A percentile compares a stretch with the other conserved stretches of the same genome.
Evolutionary conservation across 2,113 vertebrate species (phyloP).

Genomic region (Gallinago paraguaiae): DNA sequence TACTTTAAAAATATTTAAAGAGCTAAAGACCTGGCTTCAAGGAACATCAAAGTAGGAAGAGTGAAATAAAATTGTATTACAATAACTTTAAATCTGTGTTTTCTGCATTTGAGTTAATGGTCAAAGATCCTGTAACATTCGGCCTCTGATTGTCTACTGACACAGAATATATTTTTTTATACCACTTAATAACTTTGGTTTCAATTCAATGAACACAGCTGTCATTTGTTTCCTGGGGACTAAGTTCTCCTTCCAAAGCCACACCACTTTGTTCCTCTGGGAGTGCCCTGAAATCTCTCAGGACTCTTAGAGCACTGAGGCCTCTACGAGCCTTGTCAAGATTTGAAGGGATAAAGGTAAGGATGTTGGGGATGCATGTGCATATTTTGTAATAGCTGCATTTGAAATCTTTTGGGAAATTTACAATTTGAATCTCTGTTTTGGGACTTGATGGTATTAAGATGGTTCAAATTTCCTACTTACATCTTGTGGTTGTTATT

Average conservation of each 20-base stretch:
- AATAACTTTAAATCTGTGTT: neutral
- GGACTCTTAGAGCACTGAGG: conserved; percentile 89
- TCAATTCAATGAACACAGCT: conserved; percentile 37
- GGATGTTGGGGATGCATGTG: no score
- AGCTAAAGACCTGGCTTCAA: neutral
- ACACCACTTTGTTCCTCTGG: neutral
- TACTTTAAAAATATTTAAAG: neutral
- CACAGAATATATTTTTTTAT: neutral
- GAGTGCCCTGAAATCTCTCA: conserved; percentile 83
- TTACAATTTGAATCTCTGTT: neutral
- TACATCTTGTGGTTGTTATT: neutral
- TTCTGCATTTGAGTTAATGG: neutral
- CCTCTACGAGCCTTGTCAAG: conserved; percentile 90
- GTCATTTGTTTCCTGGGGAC: conserved; percentile 47
- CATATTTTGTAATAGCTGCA: neutral
- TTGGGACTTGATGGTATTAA: neutral
- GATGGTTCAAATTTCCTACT: neutral
- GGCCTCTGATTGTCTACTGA: neutral
- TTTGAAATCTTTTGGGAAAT: neutral
- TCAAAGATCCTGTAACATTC: neutral
- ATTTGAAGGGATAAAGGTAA: conserved; percentile 84
- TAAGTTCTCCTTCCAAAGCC: neutral
- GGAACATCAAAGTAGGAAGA: neutral
- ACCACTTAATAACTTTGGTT: neutral
- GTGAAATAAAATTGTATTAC: neutral